Base-by-base conservation (phyloP, 2,888 invertebrate species). In the Chromoteleia sp. region DNA sequence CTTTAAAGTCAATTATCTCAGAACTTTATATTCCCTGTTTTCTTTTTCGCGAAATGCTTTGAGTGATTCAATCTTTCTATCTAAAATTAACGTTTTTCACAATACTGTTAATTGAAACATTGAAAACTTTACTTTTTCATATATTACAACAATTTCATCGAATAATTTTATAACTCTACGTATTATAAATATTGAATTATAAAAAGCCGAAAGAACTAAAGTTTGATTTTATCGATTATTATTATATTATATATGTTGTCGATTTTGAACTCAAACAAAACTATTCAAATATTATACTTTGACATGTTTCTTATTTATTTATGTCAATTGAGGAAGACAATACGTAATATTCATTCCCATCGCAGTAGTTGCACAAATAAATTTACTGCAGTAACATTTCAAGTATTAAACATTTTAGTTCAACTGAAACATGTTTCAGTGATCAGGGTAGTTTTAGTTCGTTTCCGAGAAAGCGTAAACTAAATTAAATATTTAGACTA, bases 401-500 rank as follows among this genome's bases (percentile, higher is more conserved):
- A 45, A 8, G 43, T 30, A 56, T 45, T 45, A 68, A 56, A 43
- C 39, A 65, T 33, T 39, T 39, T 19, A 41, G 36, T 41, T 39
- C 14, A 14, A 5, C 12, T 54, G 29, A 19, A 30, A 43, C 45
- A 56, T 33, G 17, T 15, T 29, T 7, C 3, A 19, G 21, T 10
- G 33, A 17, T 50, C 43, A n/a, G 10, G 7, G 43, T 59, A 50
- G 7, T 48, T 33, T 10, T 12, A 29, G 50, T 19, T 50, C 14
- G 63, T 8, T 17, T 43, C 12, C 17, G 36, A 50, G 56, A 5
- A 68, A 56, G 33, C 52, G 14, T 50, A 50, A 68, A 59, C 67
- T 54, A 75, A 58, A 63, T 75, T 75, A 59, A 76, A 59, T 67
- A 76, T 76, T 68, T 50, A 59, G 41, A 50, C 59, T 41, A 33